Base-by-base conservation (phyloP, 2,797 vertebrate genomes). In the Ciconia nigra region DNA sequence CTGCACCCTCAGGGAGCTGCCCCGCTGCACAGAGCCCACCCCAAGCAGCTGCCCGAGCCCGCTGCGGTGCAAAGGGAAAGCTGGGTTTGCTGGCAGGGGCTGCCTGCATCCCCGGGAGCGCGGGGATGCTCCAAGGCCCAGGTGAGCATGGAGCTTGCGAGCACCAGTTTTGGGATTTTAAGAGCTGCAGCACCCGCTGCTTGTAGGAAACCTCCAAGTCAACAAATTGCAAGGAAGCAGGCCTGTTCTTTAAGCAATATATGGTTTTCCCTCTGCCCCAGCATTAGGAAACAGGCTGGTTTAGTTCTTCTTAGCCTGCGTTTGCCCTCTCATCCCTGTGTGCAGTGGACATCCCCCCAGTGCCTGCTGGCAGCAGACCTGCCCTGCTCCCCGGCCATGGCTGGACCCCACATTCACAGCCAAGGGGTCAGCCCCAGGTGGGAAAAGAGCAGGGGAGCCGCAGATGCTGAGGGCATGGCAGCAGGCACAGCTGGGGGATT, bases 21-120 rank as follows among this genome's bases (percentile, higher is more conserved):
- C 31, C 47, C 4, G 4, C 42, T 26, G 25, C 20, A 2, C 20
- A 15, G 41, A 33, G 17, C 14, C 71, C 7, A 2, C n/a, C 57
- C 87, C 15, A 4, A 4, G 3, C 7, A 5, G n/a, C 39, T 26
- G 16, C 2, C 9, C 3, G 37, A 37, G 22, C 25, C 18, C 6
- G 7, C 20, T 35, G 7, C 0, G 2, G 4, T 10, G 47, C 13
- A 0, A 3, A 41, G 15, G 71, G 39, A 76, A 72, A 57, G 17
- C 0, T 0, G n/a, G 31, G 8, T 52, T 44, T 31, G 4, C 29
- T 76, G 0, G 0, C 13, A 13, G 12, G 25, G 54, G 39, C 74
- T 25, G 81, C 10, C 1, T 1, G 18, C 4, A 41, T 29, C 76
- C 44, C 42, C 15, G 31, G 3, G 22, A 33, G 26, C 4, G 3